A percentile compares a stretch with the other conserved stretches of the same genome.
phyloP scores from a whole-genome alignment of 2,888 invertebrate species.

The Azorinus chamasolen region DNA sequence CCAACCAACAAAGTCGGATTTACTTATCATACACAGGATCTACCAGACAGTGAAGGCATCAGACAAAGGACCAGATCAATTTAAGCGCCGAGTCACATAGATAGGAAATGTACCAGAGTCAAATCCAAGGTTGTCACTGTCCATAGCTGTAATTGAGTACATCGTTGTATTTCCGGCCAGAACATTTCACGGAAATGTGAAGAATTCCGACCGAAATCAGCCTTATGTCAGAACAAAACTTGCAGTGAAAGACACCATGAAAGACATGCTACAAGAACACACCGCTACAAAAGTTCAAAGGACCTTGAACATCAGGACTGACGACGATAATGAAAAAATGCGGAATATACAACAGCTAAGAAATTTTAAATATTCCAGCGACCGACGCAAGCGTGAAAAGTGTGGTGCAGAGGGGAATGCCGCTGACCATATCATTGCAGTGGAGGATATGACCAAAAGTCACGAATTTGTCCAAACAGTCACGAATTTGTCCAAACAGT shows the following conservation, averaged over 20 bases:
- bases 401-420: conserved; percentile 4
- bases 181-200: not conserved
- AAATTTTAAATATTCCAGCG: conserved; percentile 28
- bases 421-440: conserved; percentile 43
- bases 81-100: too few species aligned
- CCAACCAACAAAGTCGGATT: conserved; percentile 4
- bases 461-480: too few species aligned
- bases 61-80: too few species aligned
- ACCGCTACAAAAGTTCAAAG: conserved; percentile 22
- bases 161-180: too few species aligned
- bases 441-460: conserved; percentile 52
- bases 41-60: conserved; percentile 11
- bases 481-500: conserved; percentile 48
- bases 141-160: too few species aligned
- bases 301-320: conserved; percentile 6
- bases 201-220: not conserved
- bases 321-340: conserved; percentile 6
- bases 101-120: too few species aligned
- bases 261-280: conserved; percentile 6
- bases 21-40: conserved; percentile 9
- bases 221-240: conserved; percentile 24
- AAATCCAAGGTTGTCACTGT: too few species aligned
- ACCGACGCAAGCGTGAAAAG: not conserved
- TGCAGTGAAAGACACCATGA: not conserved
- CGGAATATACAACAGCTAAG: conserved; percentile 21